A percentile compares a stretch with the other conserved stretches of the same genome.
Conservation (phyloP, 2,113 vertebrate species). For the Halcyon malimbica region DNA sequence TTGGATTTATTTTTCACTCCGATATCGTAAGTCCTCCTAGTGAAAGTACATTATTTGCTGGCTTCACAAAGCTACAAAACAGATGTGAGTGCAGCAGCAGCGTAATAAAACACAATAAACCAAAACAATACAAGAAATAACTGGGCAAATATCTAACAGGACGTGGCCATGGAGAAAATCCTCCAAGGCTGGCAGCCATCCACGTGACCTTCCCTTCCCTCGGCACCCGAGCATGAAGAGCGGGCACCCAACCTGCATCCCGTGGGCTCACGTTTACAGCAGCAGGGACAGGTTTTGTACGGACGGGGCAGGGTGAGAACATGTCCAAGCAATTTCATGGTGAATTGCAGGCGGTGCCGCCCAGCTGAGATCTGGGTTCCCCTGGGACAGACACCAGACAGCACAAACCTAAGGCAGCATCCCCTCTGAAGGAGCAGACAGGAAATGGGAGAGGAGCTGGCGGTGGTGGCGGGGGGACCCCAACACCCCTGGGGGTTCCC, state of each 20-base stretch:
- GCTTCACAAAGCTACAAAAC: background rate
- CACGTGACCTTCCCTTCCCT: background rate
- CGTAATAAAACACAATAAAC: background rate
- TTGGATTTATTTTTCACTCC: background rate
- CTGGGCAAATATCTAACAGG: background rate
- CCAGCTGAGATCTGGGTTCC: background rate
- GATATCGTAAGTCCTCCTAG: background rate
- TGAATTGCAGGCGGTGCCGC: background rate
- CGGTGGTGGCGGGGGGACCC: rapidly evolving
- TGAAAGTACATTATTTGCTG: conserved; percentile 6
- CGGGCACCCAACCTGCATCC: background rate
- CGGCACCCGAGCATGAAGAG: background rate
- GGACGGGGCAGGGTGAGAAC: background rate
- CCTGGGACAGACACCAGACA: background rate
- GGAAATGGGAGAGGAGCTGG: rapidly evolving
- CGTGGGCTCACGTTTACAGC: rapidly evolving
- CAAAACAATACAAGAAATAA: background rate
- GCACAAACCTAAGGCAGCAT: background rate
- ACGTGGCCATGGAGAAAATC: background rate
- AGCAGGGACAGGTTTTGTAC: background rate
- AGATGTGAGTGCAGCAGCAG: background rate
- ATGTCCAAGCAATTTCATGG: background rate
- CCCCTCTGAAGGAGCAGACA: background rate
- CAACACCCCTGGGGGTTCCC: no score
- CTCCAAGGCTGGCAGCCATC: background rate